Conservation (phyloP, 2,113 vertebrate species). For the Uropsilus gracilis region DNA sequence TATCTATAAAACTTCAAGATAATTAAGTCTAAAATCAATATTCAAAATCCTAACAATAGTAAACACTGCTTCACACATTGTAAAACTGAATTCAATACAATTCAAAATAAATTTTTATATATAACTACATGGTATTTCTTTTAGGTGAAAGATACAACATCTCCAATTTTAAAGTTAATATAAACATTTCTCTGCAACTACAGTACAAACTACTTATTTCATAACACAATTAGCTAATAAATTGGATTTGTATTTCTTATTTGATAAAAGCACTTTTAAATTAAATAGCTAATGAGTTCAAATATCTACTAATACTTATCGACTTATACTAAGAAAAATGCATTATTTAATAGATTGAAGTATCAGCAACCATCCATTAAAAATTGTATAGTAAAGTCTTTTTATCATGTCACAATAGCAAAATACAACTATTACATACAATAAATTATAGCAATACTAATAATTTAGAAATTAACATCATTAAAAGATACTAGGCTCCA, state of each 20-base stretch:
- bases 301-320: neutral
- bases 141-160: constrained; percentile 37
- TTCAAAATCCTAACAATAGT: constrained; percentile 28
- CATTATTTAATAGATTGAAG: too few species aligned
- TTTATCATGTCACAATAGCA: neutral
- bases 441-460: neutral
- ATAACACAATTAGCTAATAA: constrained; percentile 24
- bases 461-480: neutral
- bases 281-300: neutral
- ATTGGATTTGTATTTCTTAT: neutral
- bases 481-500: neutral
- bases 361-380: neutral
- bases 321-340: constrained; percentile 1
- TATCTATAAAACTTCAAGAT: constrained; percentile 10
- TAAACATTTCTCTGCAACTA: neutral
- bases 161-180: neutral
- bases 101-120: constrained; percentile 31
- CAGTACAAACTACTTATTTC: neutral
- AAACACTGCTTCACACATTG: neutral
- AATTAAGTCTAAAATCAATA: constrained; percentile 2
- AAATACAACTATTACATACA: neutral
- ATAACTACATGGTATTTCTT: constrained; percentile 3
- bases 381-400: neutral
- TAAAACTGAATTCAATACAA: constrained; percentile 39
- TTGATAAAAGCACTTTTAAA: neutral